Base-by-base conservation (phyloP, 2,113 vertebrate species). In the Carassius auratus region DNA sequence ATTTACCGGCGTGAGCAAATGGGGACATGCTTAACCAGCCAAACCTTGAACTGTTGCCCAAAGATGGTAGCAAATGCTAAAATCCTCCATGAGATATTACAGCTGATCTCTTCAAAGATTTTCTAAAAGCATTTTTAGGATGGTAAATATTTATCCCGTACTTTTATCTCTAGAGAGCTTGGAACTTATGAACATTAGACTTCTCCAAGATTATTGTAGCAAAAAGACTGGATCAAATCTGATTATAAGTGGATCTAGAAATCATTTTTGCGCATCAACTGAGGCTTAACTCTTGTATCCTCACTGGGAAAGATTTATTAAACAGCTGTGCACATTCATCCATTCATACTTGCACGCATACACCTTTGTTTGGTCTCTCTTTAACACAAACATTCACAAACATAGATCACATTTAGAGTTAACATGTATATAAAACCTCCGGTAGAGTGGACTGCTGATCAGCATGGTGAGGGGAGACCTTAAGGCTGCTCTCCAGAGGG, bases 341-440 rank as follows among this genome's bases (percentile, higher is more conserved):
- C 73, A 79, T 80, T 87, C 82, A 86, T 81, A 81, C 85, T 82
- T 73, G 15, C 86, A 52, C 88, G 15, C 81, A 80, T 15, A 38
- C 55, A 69, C 75, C 50, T 68, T 30, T 77, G 52, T 64, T 74
- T 74, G 13, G 48, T 80, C 76, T 71, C 83, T 64, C 76, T 74
- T 71, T 93, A 90, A 88, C 89, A 19, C 89, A 88, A 42, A 91
- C 89, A 91, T 90, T 92, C 92, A 92, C 91, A 92, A 90, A 92
- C 88, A 93, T 90, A 92, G 61, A 50, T 82, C 45, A 84, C 79
- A 82, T 73, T 78, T 81, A 74, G 79, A 84, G 85, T 85, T 85
- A 85, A 83, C 83, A 66, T 73, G 73, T 80, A 85, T 55, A 92
- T 94, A 95, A 95, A 95, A 95, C 83, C 87, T 84, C 90, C 92